A percentile compares a stretch with the other conserved stretches of the same genome.
These are phyloP conservation scores for Scaptomyza parva DNA, from an alignment of 2,888 invertebrate genomes.

Conservation along the genomic window DNA sequence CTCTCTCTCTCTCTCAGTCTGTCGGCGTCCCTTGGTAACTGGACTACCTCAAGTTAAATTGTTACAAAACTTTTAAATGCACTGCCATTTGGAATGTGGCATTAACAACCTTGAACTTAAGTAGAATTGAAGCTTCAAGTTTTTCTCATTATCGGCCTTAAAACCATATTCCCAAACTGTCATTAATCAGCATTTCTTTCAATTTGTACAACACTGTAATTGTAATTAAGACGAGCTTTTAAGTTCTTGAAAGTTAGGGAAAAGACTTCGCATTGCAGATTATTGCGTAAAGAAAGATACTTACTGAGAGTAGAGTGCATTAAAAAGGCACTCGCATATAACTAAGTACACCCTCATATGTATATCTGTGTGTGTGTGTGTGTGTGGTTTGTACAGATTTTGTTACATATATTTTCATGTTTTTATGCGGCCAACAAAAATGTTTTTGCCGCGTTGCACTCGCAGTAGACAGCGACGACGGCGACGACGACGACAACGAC, in stretches of 20 bases:
- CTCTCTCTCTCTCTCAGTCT: not conserved
- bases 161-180: no score
- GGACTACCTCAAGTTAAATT: slow-evolving; percentile 16
- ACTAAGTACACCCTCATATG: slow-evolving; percentile 24
- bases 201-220: no score
- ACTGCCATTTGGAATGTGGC: not conserved
- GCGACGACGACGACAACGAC: slow-evolving; percentile 62
- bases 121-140: not conserved
- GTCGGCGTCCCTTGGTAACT: slow-evolving; percentile 1
- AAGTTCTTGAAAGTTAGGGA: not conserved
- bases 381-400: slow-evolving; percentile 40
- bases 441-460: slow-evolving; percentile 57
- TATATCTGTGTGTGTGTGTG: slow-evolving; percentile 25
- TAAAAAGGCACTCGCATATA: slow-evolving; percentile 35
- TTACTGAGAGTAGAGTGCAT: slow-evolving; percentile 32
- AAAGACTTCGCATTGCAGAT: not conserved
- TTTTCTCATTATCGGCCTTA: not conserved
- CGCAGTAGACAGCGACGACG: slow-evolving; percentile 52
- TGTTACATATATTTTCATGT: slow-evolving; percentile 63
- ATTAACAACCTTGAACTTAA: not conserved
- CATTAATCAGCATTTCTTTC: not conserved
- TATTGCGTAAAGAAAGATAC: no score
- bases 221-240: not conserved
- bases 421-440: slow-evolving; percentile 61
- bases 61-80: slow-evolving; percentile 34